These are phyloP conservation scores for Sprattus sprattus DNA, from an alignment of 2,113 vertebrate species.

Conservation along the genomic window DNA sequence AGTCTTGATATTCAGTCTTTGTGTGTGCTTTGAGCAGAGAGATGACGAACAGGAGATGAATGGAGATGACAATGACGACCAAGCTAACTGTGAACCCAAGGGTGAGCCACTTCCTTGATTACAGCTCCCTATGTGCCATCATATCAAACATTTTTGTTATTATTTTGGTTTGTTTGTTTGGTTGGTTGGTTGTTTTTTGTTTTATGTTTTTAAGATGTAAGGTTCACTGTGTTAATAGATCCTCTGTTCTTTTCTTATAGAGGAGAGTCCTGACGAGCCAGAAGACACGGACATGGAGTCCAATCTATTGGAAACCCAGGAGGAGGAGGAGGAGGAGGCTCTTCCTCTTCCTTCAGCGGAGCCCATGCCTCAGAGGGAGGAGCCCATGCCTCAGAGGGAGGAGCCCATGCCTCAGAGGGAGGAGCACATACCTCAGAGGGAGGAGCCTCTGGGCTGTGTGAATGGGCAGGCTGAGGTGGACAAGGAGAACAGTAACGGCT, in stretches of 20 bases:
- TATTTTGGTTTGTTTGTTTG: too few species aligned
- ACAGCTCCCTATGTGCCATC: not conserved
- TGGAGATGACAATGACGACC: conserved; percentile 41
- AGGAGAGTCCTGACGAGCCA: not conserved
- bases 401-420: conserved; percentile 27
- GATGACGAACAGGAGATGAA: conserved; percentile 65
- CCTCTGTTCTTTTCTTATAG: not conserved
- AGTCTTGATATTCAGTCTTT: not conserved
- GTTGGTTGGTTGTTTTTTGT: too few species aligned
- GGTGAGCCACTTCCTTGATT: conserved; percentile 38
- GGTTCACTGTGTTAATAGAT: not conserved
- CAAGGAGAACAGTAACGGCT: conserved; percentile 63
- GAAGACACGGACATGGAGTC: conserved; percentile 23
- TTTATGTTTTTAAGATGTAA: not conserved
- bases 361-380: not conserved
- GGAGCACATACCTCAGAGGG: too few species aligned
- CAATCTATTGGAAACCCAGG: conserved; percentile 36
- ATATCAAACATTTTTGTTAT: not conserved
- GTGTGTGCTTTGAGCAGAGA: conserved; percentile 63
- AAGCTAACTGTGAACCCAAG: conserved; percentile 54
- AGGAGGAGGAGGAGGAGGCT: conserved; percentile 21
- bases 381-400: too few species aligned
- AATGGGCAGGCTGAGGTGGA: conserved; percentile 68
- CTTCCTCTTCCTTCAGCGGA: conserved; percentile 11
- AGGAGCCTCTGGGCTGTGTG: conserved; percentile 54